Percentiles rank a stretch among this genome's conserved stretches.
phyloP scores from a whole-genome alignment of 1,140 invertebrate species.

The Danaus melanippus region DNA sequence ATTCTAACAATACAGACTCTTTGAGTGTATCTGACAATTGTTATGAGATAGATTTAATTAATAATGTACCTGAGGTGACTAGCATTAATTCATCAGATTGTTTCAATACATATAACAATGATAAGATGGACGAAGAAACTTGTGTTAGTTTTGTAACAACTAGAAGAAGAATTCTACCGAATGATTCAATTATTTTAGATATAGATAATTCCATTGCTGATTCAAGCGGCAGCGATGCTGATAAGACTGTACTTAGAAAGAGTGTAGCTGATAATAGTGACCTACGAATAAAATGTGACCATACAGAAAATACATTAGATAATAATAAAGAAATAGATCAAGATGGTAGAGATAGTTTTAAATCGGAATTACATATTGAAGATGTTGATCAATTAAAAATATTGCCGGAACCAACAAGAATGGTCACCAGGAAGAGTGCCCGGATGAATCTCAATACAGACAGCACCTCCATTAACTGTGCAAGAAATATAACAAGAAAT shows the following conservation, averaged over 20 bases:
- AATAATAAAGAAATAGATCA: slow-evolving; percentile 8
- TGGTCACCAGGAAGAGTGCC: slow-evolving; percentile 13
- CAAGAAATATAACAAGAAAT: neutral
- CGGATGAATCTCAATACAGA: slow-evolving; percentile 6
- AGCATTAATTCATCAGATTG: neutral
- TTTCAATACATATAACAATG: neutral
- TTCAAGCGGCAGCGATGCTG: slow-evolving; percentile 27
- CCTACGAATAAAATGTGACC: slow-evolving; percentile 6
- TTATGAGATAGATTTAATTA: too few species aligned
- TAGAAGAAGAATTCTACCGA: slow-evolving; percentile 41
- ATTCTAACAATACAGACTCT: slow-evolving; percentile 4
- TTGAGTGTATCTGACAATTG: too few species aligned
- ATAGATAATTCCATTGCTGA: slow-evolving; percentile 33
- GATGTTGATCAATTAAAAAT: slow-evolving; percentile 2
- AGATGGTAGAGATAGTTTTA: slow-evolving; percentile 9
- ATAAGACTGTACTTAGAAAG: slow-evolving; percentile 40
- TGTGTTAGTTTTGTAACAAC: slow-evolving; percentile 49
- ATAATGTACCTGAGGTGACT: too few species aligned
- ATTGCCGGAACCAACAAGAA: neutral
- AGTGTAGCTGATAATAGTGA: slow-evolving; percentile 16
- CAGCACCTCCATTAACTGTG: slow-evolving; percentile 1
- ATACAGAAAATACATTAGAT: slow-evolving; percentile 10
- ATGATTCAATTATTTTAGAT: slow-evolving; percentile 35
- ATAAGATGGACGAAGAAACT: slow-evolving; percentile 16
- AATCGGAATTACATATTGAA: slow-evolving; percentile 5